Evolutionary conservation across 2,113 vertebrate species (phyloP), one percentile per base, ranked within the genome.

Genomic region (Esox niger): DNA sequence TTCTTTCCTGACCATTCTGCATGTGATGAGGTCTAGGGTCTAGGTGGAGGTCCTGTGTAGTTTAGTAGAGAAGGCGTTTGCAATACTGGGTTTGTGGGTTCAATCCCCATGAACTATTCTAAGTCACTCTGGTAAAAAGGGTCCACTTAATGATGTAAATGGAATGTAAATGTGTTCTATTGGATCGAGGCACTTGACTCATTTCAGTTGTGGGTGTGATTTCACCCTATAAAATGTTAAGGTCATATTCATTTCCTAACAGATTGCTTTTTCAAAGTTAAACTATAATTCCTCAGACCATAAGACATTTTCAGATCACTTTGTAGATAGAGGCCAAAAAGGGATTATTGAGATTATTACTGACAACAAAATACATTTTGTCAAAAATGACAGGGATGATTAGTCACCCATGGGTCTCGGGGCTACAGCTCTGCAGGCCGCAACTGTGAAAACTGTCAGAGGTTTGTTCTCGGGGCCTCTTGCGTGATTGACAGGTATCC

Each of bases 401-500:
- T 20, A 7, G 17, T 49, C 47, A 21, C 5, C 4, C 20, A 20
- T 15, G 47, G 47, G 5, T 26, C 59, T 33, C 60, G 64, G 69
- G 78, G 31, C 38, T 17, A 62, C 64, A 43, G 30, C 17, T 60
- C 43, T 46, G 52, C 23, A 63, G 58, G 61, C 64, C 73, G 30
- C 61, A 74, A 79, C 79, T 79, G 57, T 82, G 69, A 71, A 66
- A 78, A 68, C 35, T 33, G n/a, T 7, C 8, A 57, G n/a, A 60
- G 59, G 66, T 68, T 79, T 35, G 62, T 27, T 35, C 38, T 27
- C 35, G 35, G 73, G 71, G 77, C 72, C 74, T 83, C 64, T 4
- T 13, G 60, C 66, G 74, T 88, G 87, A 89, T 82, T 88, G 82
- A 78, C 80, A 89, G 77, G 76, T 85, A 32, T 86, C 68, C 65